Percentiles rank a stretch among this genome's conserved stretches.
These are phyloP conservation scores for Cosmia trapezina DNA, from an alignment of 2,888 invertebrate species.

Conservation along the genomic window DNA sequence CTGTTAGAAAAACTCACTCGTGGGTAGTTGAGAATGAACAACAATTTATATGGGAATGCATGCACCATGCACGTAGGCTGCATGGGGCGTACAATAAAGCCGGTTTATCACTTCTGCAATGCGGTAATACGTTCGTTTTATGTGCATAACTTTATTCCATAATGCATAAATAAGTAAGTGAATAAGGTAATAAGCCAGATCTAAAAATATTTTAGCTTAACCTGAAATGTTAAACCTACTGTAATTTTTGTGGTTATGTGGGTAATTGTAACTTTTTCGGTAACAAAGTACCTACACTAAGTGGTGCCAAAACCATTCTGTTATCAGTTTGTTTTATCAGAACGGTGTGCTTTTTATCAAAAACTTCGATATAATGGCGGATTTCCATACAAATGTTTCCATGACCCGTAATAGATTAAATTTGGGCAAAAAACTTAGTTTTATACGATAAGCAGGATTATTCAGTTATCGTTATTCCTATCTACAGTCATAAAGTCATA, in stretches of 20 bases:
- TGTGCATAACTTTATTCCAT: conserved; percentile 9
- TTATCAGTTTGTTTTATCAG: conserved; percentile 34
- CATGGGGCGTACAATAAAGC: conserved; percentile 14
- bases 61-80: conserved; percentile 41
- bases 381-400: conserved; percentile 7
- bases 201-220: not conserved
- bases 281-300: not conserved
- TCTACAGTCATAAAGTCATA: conserved; percentile 14
- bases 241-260: not conserved
- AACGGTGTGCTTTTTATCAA: conserved; percentile 8
- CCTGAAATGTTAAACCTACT: not conserved
- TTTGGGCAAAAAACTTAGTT: conserved; percentile 8
- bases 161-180: no score
- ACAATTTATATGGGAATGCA: conserved; percentile 14
- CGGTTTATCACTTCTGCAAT: conserved; percentile 43
- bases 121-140: conserved; percentile 37
- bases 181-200: no score
- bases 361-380: not conserved
- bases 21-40: conserved; percentile 44
- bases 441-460: conserved; percentile 40
- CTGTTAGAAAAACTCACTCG: conserved; percentile 35
- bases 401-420: not conserved
- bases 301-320: not conserved
- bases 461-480: conserved; percentile 28
- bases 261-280: conserved; percentile 2